Evolutionary conservation across 2,888 invertebrate genomes (phyloP), one percentile per base, ranked within the genome.

Genomic region (Agrotis exclamationis): DNA sequence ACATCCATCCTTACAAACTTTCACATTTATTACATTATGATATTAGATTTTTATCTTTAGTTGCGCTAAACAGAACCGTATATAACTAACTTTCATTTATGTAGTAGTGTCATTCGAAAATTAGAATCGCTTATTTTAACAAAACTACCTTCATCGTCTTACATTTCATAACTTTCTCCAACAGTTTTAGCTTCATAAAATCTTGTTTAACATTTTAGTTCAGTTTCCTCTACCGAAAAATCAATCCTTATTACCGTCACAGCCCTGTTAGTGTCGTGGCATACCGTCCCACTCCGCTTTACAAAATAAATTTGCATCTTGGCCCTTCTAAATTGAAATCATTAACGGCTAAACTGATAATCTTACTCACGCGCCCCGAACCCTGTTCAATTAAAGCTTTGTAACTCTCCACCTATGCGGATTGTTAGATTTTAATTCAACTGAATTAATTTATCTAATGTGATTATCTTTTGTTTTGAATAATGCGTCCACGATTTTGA

Each of bases 311-410:
- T 95, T 94, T 93, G 91, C 94, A 94, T 94, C 89, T 84, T 88
- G 88, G 87, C 92, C 93, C 92, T 93, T 94, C 94, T 95, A 95
- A 95, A 94, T 93, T 93, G 92, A 93, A 94, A 95, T 95, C 95
- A 95, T 95, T 95, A 95, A 95, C 90, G 92, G 91, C 75, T 84
- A 76, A 83, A 87, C 86, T 90, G 96, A 96, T 96, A 95, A 96
- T 96, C 96, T 95, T 86, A 86, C 95, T 96, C 96, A 96, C 96
- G 96, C 94, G 92, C 86, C 89, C 74, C 88, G 88, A 90, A 90
- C 89, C 86, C 86, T 89, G 90, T 92, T 94, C 95, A 96, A 95
- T 95, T 95, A 95, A 71, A 96, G 94, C 90, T 91, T 93, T 93
- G 94, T 93, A 90, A 92, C 93, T 94, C 92, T 93, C 91, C 92